Conservation (phyloP, 1,140 invertebrate species). For the Drosophila eugracilis region DNA sequence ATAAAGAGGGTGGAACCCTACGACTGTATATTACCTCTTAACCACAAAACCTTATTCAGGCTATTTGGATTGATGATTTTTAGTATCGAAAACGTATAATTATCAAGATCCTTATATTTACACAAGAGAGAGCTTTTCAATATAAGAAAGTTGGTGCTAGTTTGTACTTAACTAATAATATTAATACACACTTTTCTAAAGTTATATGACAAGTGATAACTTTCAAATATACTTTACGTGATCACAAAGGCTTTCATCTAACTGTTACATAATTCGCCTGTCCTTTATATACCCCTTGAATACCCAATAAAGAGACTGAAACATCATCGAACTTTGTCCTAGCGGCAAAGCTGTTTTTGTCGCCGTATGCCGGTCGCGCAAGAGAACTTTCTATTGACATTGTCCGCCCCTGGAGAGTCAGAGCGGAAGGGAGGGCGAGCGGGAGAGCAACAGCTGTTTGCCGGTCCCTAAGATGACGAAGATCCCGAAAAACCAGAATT, state of each 20-base stretch:
- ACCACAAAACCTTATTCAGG: no score
- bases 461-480: conserved; percentile 23
- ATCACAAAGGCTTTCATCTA: neutral
- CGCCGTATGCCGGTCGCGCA: conserved; percentile 20
- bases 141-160: no score
- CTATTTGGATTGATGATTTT: no score
- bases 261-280: neutral
- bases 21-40: neutral
- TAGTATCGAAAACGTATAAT: no score
- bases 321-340: conserved; percentile 67
- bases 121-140: no score
- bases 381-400: conserved; percentile 35
- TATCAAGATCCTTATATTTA: no score
- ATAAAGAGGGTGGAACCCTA: neutral
- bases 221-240: no score
- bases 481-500: neutral
- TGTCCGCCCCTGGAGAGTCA: conserved; percentile 1
- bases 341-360: conserved; percentile 35
- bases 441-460: conserved; percentile 56
- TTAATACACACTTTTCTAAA: no score
- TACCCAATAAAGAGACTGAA: conserved; percentile 41
- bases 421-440: neutral
- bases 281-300: neutral
- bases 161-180: no score
- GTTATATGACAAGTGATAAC: no score